These are phyloP conservation scores for Spizaetus ornatus DNA, from an alignment of 2,113 vertebrate genomes.

Conservation along the genomic window DNA sequence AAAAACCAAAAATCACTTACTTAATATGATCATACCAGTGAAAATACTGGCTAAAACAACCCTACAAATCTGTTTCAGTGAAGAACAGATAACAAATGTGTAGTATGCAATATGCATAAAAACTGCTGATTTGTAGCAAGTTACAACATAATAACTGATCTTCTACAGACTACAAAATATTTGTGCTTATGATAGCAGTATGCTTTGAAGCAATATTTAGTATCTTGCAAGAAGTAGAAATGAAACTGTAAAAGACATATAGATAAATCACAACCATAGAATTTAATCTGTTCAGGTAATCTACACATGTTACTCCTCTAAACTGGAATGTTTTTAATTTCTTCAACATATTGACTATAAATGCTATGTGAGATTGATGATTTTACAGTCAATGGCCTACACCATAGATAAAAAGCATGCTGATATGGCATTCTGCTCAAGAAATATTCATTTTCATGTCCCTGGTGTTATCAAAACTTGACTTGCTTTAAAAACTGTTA, in stretches of 20 bases:
- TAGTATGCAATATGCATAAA: neutral
- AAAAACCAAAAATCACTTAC: neutral
- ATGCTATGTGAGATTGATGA: neutral
- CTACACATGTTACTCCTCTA: neutral
- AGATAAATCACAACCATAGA: neutral
- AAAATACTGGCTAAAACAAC: neutral
- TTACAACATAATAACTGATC: neutral
- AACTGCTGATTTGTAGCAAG: neutral
- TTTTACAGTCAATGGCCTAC: neutral
- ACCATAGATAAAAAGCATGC: neutral
- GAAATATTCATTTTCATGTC: neutral
- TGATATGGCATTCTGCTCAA: neutral
- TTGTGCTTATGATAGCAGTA: neutral
- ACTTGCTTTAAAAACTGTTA: neutral
- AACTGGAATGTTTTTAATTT: neutral
- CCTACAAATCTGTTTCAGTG: neutral
- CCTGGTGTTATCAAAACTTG: neutral
- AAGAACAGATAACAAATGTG: neutral
- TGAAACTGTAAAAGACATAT: neutral
- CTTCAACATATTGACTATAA: neutral
- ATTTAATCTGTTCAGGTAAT: neutral
- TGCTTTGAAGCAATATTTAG: neutral
- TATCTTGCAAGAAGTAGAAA: neutral
- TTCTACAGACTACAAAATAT: neutral
- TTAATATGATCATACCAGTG: neutral